Evolutionary conservation across 2,888 invertebrate species (phyloP).

Genomic region (Callyntrura guangdongensis): DNA sequence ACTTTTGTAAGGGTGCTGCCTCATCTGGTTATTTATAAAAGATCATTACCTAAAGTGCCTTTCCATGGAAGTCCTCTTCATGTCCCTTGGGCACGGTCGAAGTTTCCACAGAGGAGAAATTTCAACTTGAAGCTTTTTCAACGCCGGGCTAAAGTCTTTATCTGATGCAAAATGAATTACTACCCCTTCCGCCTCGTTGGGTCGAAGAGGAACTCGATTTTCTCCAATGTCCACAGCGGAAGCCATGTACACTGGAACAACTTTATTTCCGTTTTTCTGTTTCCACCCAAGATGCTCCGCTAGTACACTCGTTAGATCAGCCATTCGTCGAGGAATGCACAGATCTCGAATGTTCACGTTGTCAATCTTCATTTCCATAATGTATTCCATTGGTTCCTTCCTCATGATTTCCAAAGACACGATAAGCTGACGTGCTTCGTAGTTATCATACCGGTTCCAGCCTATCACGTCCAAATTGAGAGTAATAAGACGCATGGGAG

Average conservation of each 20-base stretch:
- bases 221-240: constrained; percentile 95
- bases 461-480: constrained; percentile 83
- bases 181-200: constrained; percentile 94
- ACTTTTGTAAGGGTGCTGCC: too few species aligned
- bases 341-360: constrained; percentile 96
- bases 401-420: constrained; percentile 82
- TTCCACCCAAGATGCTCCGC: constrained; percentile 87
- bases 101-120: constrained; percentile 93
- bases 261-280: constrained; percentile 85
- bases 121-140: constrained; percentile 91
- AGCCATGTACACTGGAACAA: constrained; percentile 93
- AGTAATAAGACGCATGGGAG: constrained; percentile 78
- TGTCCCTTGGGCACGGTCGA: constrained; percentile 92
- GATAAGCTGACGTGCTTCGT: constrained; percentile 80
- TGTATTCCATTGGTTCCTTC: constrained; percentile 89
- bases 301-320: constrained; percentile 92
- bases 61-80: constrained; percentile 94
- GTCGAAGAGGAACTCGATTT: constrained; percentile 91
- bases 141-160: constrained; percentile 90
- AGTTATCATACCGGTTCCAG: constrained; percentile 82
- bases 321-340: constrained; percentile 91
- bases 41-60: too few species aligned
- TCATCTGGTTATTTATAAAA: too few species aligned
- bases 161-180: constrained; percentile 93
- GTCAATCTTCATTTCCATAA: constrained; percentile 95